Conservation (phyloP, 2,113 vertebrate species). For the Hipposideros armiger region DNA sequence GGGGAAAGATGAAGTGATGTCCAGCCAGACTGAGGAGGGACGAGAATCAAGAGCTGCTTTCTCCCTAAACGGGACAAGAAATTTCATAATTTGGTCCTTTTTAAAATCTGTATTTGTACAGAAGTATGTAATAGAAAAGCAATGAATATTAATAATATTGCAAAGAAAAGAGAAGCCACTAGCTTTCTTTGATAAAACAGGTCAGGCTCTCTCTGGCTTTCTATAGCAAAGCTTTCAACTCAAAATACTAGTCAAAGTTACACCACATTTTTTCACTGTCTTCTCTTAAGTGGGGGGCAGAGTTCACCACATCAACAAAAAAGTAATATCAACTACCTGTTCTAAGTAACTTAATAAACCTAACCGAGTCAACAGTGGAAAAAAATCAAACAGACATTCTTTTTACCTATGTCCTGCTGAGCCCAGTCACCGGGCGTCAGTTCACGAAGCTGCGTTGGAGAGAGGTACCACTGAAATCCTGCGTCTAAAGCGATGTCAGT, state of each 20-base stretch:
- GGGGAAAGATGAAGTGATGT: background rate
- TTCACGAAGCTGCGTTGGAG: constrained; percentile 84
- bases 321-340: background rate
- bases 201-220: background rate
- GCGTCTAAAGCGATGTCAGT: constrained; percentile 84
- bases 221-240: background rate
- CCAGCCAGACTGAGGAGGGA: background rate
- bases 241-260: background rate
- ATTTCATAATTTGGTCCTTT: background rate
- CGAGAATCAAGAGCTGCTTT: background rate
- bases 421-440: constrained; percentile 93
- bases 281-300: background rate
- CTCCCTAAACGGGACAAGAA: background rate
- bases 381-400: background rate
- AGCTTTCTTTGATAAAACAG: background rate
- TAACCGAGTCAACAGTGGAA: no score
- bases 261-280: no score
- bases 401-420: constrained; percentile 94
- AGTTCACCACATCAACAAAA: background rate
- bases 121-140: background rate
- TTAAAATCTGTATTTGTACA: background rate
- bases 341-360: background rate
- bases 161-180: background rate
- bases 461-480: constrained; percentile 86
- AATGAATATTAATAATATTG: background rate